A percentile compares a stretch with the other conserved stretches of the same genome.
These are phyloP conservation scores for Carlito syrichta DNA, from an alignment of 2,113 vertebrate species.

Conservation along the genomic window DNA sequence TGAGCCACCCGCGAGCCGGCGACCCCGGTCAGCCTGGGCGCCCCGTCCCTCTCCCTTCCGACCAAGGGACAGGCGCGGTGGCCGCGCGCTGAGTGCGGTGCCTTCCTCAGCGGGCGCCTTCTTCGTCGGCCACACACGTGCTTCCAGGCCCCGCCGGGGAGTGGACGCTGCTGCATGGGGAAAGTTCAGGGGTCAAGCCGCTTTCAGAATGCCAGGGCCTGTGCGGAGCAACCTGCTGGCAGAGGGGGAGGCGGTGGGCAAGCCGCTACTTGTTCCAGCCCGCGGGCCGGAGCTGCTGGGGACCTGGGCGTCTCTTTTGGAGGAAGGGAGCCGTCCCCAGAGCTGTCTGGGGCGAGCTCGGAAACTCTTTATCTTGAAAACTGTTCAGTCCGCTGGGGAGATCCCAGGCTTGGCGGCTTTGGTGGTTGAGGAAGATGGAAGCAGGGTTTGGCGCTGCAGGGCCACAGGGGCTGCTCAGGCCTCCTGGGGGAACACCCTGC, in stretches of 20 bases:
- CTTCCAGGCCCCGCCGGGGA: neutral
- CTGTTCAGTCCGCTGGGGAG: neutral
- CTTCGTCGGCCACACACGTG: neutral
- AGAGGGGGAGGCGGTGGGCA: neutral
- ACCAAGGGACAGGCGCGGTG: neutral
- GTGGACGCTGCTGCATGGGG: neutral
- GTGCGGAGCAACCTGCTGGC: conserved; percentile 44
- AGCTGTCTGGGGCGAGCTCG: neutral
- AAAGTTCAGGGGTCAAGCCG: neutral
- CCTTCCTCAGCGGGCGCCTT: neutral
- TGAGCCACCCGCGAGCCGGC: neutral
- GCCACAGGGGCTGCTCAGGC: neutral
- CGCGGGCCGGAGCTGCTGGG: neutral
- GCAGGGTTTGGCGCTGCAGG: neutral
- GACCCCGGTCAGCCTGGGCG: neutral
- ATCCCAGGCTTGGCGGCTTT: neutral
- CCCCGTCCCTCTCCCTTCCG: neutral
- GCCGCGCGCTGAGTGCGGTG: neutral
- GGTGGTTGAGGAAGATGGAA: neutral
- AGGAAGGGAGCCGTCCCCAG: neutral
- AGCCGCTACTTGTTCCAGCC: conserved; percentile 32
- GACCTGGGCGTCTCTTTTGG: neutral
- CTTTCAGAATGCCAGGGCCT: neutral
- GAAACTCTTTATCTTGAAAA: neutral
- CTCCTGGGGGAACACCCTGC: no score